Conservation (phyloP, 2,888 invertebrate species). For the Epinotia nisella region DNA sequence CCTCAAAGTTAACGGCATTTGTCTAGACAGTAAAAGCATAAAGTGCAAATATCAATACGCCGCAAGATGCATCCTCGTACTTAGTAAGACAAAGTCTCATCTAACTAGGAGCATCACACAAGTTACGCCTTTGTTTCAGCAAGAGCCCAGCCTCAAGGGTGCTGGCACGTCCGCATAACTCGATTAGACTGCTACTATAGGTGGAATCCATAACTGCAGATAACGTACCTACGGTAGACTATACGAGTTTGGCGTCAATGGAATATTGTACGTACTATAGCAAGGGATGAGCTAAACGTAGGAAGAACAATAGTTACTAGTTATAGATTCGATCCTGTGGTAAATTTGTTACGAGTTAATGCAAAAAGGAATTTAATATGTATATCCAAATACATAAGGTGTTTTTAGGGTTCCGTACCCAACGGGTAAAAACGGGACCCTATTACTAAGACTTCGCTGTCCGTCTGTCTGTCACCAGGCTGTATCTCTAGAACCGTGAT, state of each 20-base stretch:
- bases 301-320: neutral
- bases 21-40: conserved; percentile 29
- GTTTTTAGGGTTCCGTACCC: no score
- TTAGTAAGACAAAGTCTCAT: conserved; percentile 3
- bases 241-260: conserved; percentile 8
- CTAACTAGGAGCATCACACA: neutral
- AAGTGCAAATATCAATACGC: conserved; percentile 32
- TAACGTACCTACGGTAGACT: conserved; percentile 1
- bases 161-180: conserved; percentile 37
- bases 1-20: conserved; percentile 2
- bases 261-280: neutral
- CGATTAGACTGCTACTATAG: conserved; percentile 34
- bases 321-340: no score
- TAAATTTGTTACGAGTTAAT: no score
- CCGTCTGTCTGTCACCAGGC: no score
- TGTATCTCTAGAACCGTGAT: no score
- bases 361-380: no score
- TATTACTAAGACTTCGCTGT: no score
- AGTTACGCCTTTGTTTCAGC: conserved; percentile 28
- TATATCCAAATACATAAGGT: no score
- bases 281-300: neutral
- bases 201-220: conserved; percentile 28
- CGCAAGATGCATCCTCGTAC: conserved; percentile 4
- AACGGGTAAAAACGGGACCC: no score
- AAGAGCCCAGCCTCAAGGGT: conserved; percentile 9